Evolutionary conservation across 1,140 invertebrate species (phyloP).

Genomic region (Caenorhabditis briggsae): DNA sequence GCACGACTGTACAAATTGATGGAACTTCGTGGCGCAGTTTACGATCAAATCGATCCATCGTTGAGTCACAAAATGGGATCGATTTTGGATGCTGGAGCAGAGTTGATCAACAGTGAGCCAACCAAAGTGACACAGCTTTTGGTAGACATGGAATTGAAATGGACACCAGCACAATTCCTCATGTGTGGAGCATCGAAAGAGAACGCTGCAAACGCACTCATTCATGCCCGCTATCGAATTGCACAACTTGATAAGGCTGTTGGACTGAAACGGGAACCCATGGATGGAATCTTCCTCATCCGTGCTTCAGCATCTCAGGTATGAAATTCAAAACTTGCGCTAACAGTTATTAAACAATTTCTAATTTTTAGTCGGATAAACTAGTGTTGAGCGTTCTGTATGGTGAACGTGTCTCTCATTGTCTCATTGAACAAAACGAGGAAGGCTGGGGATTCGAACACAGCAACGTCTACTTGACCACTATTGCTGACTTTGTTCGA

Average conservation of each 20-base stretch:
- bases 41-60: slow-evolving; percentile 7
- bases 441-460: slow-evolving; percentile 46
- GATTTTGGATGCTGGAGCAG: slow-evolving; percentile 14
- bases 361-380: neutral
- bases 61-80: neutral
- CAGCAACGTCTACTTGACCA: slow-evolving; percentile 41
- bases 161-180: slow-evolving; percentile 6
- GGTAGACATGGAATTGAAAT: slow-evolving; percentile 15
- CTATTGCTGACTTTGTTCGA: neutral
- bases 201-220: slow-evolving; percentile 22
- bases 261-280: slow-evolving; percentile 4
- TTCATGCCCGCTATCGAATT: slow-evolving; percentile 18
- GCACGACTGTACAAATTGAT: neutral
- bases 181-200: slow-evolving; percentile 33
- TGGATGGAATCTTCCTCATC: slow-evolving; percentile 33
- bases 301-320: neutral
- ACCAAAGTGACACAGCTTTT: slow-evolving; percentile 16
- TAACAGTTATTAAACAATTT: neutral
- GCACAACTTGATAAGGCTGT: slow-evolving; percentile 37
- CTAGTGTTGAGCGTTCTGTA: slow-evolving; percentile 21
- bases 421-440: slow-evolving; percentile 45
- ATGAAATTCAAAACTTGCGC: neutral
- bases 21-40: slow-evolving; percentile 1
- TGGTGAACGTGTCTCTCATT: slow-evolving; percentile 34
- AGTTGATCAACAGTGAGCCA: slow-evolving; percentile 1